Conservation (phyloP, 2,113 vertebrate genomes). For the Nyctibius bracteatus region DNA sequence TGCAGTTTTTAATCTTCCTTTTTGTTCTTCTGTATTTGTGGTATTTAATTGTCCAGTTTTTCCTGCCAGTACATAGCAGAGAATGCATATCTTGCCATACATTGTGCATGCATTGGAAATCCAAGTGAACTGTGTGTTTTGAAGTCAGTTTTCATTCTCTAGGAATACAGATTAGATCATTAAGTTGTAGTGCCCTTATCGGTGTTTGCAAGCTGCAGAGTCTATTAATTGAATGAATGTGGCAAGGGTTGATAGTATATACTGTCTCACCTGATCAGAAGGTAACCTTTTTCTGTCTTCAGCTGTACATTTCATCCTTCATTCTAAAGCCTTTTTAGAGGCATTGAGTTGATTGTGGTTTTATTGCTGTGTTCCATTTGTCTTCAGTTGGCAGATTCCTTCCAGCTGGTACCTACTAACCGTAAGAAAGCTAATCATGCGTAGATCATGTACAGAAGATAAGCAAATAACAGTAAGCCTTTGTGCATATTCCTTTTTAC, state of each 20-base stretch:
- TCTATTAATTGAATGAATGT: constrained; percentile 55
- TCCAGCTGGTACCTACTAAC: neutral
- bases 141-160: constrained; percentile 5
- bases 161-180: constrained; percentile 68
- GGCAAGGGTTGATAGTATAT: neutral
- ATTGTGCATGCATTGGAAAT: neutral
- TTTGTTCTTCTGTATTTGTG: neutral
- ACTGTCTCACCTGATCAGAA: constrained; percentile 24
- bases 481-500: neutral
- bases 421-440: neutral
- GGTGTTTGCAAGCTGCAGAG: constrained; percentile 45
- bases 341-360: neutral
- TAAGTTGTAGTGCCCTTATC: constrained; percentile 51
- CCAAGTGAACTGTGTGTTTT: neutral
- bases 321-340: constrained; percentile 1
- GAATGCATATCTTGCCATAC: neutral
- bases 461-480: neutral
- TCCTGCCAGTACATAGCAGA: neutral
- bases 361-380: neutral
- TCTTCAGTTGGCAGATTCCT: constrained; percentile 13
- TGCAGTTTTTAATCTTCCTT: neutral
- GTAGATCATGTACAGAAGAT: neutral
- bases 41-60: neutral
- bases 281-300: constrained; percentile 37
- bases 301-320: constrained; percentile 39